phyloP scores from a whole-genome alignment of 2,113 vertebrate species.

The Misgurnus anguillicaudatus region DNA sequence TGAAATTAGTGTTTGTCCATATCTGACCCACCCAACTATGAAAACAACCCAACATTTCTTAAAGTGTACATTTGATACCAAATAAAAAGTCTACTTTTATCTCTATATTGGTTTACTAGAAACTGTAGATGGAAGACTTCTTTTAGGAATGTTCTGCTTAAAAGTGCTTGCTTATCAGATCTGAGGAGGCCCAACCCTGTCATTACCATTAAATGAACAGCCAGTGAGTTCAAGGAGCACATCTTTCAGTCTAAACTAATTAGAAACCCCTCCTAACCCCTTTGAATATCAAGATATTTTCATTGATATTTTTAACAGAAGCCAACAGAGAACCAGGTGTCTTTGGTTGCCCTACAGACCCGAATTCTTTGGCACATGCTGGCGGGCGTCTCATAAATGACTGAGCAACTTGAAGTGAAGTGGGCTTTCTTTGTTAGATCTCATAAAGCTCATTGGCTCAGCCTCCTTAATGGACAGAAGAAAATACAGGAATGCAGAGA shows the following conservation, averaged over 20 bases:
- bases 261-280: background rate
- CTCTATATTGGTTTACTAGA: background rate
- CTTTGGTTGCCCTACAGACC: background rate
- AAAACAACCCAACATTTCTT: too few relatives aligned
- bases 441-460: conserved; percentile 5
- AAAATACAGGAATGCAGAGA: conserved; percentile 24
- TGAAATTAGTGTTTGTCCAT: too few relatives aligned
- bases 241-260: background rate
- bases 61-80: background rate
- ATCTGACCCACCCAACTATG: too few relatives aligned
- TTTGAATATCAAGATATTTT: background rate
- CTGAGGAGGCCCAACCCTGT: conserved; percentile 12
- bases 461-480: conserved; percentile 8
- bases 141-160: background rate
- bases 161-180: conserved; percentile 15
- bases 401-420: conserved; percentile 21
- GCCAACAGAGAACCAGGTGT: background rate
- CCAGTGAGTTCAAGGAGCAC: background rate
- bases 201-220: background rate
- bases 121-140: background rate
- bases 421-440: conserved; percentile 27
- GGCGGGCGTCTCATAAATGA: background rate
- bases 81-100: background rate
- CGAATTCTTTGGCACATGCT: background rate
- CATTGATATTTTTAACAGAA: background rate